Evolutionary conservation across 2,113 vertebrate species (phyloP), one percentile per base, ranked within the genome.

Genomic region (Gopherus flavomarginatus): DNA sequence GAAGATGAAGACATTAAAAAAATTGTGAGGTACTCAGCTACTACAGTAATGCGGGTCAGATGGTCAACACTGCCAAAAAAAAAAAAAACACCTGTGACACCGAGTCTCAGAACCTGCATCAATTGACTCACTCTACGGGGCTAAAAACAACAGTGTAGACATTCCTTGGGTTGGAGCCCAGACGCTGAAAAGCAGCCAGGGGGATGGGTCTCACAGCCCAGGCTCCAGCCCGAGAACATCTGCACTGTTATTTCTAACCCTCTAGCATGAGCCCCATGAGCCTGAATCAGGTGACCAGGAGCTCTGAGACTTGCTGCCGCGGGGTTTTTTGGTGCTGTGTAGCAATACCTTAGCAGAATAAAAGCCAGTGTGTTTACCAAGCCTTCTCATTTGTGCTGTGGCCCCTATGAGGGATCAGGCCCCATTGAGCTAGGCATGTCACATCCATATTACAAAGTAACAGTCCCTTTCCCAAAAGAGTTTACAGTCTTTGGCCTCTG

Each of bases 401-500:
- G 57, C 27, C 57, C 57, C 57, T 62, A 14, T 13, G 29, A 31
- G 57, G 62, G 31, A 35, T 65, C 31, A 65, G 59, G 31, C 13
- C 31, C 59, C 62, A 65, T 8, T 35, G 16, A 65, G 14, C 62
- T n/a, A 65, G 8, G 31, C 59, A 31, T 62, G 29, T 29, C 12
- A 31, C 62, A 65, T 65, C 14, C 31, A 17, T n/a, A 65, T 65
- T 35, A 62, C 57, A 35, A 65, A n/a, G 35, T 35, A n/a, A 65
- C 14, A 65, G 13, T 65, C 62, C 8, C 31, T 65, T n/a, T 65
- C 62, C 62, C 31, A 35, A 65, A 35, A 65, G 62, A 86, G 29
- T 72, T 44, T 0, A 65, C 16, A 52, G 11, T 85, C 65, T 78
- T 85, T 0, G 0, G 14, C 17, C 26, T 16, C 17, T 65, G 8